These are phyloP conservation scores for Leptoclinus maculatus DNA, from an alignment of 2,797 vertebrate genomes.

Conservation along the genomic window DNA sequence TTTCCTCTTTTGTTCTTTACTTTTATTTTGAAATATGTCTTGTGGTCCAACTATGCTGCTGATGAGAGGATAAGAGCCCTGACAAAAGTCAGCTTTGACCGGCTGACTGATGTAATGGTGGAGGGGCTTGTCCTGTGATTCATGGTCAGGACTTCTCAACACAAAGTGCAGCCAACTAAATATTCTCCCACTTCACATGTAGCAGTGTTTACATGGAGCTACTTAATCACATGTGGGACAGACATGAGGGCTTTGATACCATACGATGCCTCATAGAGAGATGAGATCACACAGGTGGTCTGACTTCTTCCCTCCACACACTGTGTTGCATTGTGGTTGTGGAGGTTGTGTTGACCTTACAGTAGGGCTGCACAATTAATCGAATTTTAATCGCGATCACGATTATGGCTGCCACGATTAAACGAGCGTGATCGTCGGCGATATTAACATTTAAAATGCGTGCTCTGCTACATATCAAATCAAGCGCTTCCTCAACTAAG, in stretches of 20 bases:
- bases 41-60: not conserved
- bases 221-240: conserved; percentile 40
- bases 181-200: conserved; percentile 50
- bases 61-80: not conserved
- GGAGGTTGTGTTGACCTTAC: conserved; percentile 24
- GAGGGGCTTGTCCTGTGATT: not conserved
- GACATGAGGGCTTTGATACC: conserved; percentile 69
- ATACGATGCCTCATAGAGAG: conserved; percentile 61
- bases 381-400: too few relatives aligned
- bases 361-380: too few relatives aligned
- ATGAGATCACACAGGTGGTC: conserved; percentile 41
- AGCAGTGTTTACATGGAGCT: conserved; percentile 71
- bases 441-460: too few relatives aligned
- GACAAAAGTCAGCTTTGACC: conserved; percentile 13
- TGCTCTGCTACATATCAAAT: too few relatives aligned
- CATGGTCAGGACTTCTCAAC: conserved; percentile 5
- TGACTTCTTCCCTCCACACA: conserved; percentile 13
- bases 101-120: not conserved
- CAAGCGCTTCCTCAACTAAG: too few relatives aligned
- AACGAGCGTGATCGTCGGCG: too few relatives aligned
- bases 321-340: conserved; percentile 34
- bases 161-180: conserved; percentile 1
- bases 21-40: conserved; percentile 26
- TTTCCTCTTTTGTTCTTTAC: not conserved
- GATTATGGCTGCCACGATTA: too few relatives aligned